Evolutionary conservation across 2,797 vertebrate species (phyloP), one percentile per base, ranked within the genome.

Genomic region (Serranus cabrilla): DNA sequence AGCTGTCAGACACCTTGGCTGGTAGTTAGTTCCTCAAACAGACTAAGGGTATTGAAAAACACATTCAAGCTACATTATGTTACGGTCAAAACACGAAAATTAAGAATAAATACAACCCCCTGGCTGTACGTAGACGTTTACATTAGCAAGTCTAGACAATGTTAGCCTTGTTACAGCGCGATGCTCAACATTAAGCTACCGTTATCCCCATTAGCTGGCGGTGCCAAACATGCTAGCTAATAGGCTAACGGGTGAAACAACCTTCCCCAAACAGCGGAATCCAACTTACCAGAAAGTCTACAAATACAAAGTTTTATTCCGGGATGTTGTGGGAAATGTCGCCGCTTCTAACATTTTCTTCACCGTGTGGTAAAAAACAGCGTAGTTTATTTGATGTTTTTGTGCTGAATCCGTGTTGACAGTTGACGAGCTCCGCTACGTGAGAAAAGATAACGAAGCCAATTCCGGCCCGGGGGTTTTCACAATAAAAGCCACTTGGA

Each of bases 211-310:
- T 73, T 84, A 87, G 86, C 76, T 63, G 57, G 10, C 0, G 52
- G 11, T 39, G 23, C 27, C 46, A 4, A 27, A 0, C 39, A 69
- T 45, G 88, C 92, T 92, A 92, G 82, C 0, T 91, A 92, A 83
- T 0, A 23, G 67, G 83, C 87, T 86, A 88, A 82, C 61, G 23
- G 60, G 45, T 1, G 12, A 74, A 2, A 76, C 46, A 70, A 49
- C 11, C 56, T 0, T 0, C 21, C 2, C 2, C 11, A 51, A 58
- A 81, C 11, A 63, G 7, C 0, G 8, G 2, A 46, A 2, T 2
- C 0, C 14, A 42, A 90, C 92, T 93, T 31, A 94, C 93, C 91
- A 12, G 11, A 71, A 80, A 79, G 67, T 71, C 80, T 79, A 84
- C 34, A 66, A 52, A 61, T 7, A 10, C 25, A 2, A 2, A 1